Percentiles rank a stretch among this genome's conserved stretches.
Conservation (phyloP, 2,113 vertebrate genomes). For the Sylvia atricapilla region DNA sequence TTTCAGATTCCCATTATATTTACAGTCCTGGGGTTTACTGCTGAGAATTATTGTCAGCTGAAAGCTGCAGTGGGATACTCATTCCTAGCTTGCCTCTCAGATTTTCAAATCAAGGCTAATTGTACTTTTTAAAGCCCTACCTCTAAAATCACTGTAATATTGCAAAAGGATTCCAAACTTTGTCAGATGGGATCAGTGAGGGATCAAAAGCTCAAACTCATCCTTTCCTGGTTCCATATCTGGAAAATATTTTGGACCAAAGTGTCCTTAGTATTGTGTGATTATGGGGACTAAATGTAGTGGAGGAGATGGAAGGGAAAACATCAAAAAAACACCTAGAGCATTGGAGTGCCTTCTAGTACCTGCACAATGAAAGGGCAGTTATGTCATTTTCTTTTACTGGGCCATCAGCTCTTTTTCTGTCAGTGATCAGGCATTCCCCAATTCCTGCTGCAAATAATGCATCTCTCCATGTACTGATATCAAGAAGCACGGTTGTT, state of each 20-base stretch:
- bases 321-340: not conserved
- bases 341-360: not conserved
- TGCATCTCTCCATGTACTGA: not conserved
- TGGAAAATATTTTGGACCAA: not conserved
- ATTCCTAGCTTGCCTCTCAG: not conserved
- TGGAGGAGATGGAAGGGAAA: not conserved
- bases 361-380: not conserved
- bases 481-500: not conserved
- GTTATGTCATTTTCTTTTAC: not conserved
- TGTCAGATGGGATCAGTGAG: not conserved
- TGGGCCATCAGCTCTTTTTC: not conserved
- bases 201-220: not conserved
- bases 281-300: not conserved
- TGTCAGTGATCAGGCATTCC: not conserved
- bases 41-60: constrained; percentile 24
- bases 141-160: not conserved
- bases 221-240: not conserved
- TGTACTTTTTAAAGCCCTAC: not conserved
- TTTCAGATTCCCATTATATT: constrained; percentile 42
- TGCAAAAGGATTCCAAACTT: not conserved
- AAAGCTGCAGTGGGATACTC: not conserved
- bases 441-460: not conserved
- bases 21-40: not conserved
- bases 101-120: constrained; percentile 20
- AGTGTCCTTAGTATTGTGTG: not conserved